Percentiles rank a stretch among this genome's conserved stretches.
These are phyloP conservation scores for Dryobotodes eremita DNA, from an alignment of 2,888 invertebrate species.

Conservation along the genomic window DNA sequence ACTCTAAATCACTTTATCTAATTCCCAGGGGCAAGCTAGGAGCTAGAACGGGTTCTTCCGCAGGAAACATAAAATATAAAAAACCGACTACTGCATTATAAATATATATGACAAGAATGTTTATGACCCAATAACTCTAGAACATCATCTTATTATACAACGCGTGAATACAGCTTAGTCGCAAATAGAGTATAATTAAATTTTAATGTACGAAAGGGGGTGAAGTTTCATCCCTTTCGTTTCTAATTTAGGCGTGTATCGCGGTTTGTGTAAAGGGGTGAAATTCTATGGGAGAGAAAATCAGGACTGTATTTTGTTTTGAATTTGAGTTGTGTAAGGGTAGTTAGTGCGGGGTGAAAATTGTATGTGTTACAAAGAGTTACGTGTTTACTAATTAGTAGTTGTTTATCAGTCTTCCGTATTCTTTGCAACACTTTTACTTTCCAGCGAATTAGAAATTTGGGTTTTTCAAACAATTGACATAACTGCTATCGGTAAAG, in stretches of 20 bases:
- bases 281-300: conserved; percentile 44
- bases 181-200: conserved; percentile 62
- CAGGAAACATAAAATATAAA: conserved; percentile 8
- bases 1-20: not conserved
- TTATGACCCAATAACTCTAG: conserved; percentile 33
- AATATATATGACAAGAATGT: conserved; percentile 1
- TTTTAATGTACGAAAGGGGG: conserved; percentile 47
- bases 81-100: not conserved
- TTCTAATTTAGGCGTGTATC: conserved; percentile 52
- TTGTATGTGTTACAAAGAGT: not conserved
- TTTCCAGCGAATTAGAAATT: too few species aligned
- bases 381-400: not conserved
- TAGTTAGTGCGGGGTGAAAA: not conserved
- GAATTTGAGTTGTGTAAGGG: conserved; percentile 19
- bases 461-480: too few species aligned
- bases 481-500: too few species aligned
- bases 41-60: not conserved
- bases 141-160: conserved; percentile 34
- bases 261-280: conserved; percentile 39
- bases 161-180: conserved; percentile 20
- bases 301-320: conserved; percentile 30
- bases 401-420: not conserved
- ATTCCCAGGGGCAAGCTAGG: not conserved
- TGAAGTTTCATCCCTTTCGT: conserved; percentile 31
- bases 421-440: too few species aligned